Percentiles rank a stretch among this genome's conserved stretches.
Conservation (phyloP, 23 tunicate species). For the Oikopleura dioica region DNA sequence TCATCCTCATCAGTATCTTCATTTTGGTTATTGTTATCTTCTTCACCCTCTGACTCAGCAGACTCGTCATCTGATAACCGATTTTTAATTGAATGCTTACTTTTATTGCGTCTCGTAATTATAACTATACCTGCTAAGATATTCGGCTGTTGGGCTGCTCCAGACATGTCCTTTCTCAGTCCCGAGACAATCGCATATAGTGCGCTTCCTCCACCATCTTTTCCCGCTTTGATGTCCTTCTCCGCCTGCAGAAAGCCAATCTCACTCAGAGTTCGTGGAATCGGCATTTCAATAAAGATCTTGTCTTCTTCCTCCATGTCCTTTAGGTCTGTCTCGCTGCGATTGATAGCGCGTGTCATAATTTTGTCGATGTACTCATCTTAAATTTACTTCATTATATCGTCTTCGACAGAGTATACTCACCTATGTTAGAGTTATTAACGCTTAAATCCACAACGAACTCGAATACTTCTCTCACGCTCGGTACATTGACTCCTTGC, state of each 20-base stretch:
- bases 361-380: slow-evolving; percentile 1
- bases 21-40: background rate
- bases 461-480: slow-evolving; percentile 46
- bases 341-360: background rate
- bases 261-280: slow-evolving; percentile 58
- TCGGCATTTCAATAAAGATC: slow-evolving; percentile 31
- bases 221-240: slow-evolving; percentile 23
- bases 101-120: background rate
- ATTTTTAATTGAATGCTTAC: background rate
- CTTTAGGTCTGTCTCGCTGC: background rate
- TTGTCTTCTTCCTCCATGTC: slow-evolving; percentile 31
- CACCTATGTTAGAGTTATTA: slow-evolving; percentile 35
- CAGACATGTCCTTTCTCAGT: slow-evolving; percentile 21
- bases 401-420: background rate
- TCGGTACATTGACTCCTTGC: slow-evolving; percentile 48
- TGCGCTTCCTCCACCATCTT: slow-evolving; percentile 15
- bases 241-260: slow-evolving; percentile 36
- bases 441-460: slow-evolving; percentile 68
- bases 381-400: background rate
- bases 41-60: background rate
- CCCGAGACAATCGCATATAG: slow-evolving; percentile 62
- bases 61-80: background rate
- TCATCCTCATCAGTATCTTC: background rate
- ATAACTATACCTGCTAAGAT: background rate
- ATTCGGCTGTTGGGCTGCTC: background rate